These are phyloP conservation scores for Athalia rosae DNA, from an alignment of 2,888 invertebrate genomes.

Conservation along the genomic window DNA sequence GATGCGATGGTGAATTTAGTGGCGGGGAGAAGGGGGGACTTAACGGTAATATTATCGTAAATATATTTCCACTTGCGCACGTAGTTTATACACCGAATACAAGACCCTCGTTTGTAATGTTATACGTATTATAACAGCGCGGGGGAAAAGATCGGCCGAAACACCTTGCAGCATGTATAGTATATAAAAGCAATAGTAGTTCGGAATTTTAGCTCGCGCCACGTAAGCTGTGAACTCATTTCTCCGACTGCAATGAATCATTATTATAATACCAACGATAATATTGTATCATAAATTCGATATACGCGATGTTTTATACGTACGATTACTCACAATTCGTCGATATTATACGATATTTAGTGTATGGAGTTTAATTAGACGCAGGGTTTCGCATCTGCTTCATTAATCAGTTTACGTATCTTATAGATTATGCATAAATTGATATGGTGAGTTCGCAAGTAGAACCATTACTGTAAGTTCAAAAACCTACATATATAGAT, in stretches of 20 bases:
- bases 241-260: neutral
- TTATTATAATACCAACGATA: neutral
- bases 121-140: conserved; percentile 6
- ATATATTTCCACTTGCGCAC: conserved; percentile 25
- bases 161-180: conserved; percentile 27
- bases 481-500: no score
- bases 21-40: neutral
- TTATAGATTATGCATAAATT: no score
- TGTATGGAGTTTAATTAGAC: no score
- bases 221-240: conserved; percentile 31
- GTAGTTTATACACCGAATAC: conserved; percentile 13
- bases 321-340: neutral
- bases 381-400: no score
- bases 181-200: conserved; percentile 8
- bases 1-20: neutral
- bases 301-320: neutral
- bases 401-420: no score
- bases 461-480: no score
- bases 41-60: conserved; percentile 27
- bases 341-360: no score
- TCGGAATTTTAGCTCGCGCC: conserved; percentile 34
- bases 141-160: conserved; percentile 24
- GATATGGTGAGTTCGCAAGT: no score
- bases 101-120: conserved; percentile 24
- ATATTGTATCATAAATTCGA: neutral